Evolutionary conservation across 1,140 invertebrate species (phyloP).

Genomic region (Palaemon carinicauda): DNA sequence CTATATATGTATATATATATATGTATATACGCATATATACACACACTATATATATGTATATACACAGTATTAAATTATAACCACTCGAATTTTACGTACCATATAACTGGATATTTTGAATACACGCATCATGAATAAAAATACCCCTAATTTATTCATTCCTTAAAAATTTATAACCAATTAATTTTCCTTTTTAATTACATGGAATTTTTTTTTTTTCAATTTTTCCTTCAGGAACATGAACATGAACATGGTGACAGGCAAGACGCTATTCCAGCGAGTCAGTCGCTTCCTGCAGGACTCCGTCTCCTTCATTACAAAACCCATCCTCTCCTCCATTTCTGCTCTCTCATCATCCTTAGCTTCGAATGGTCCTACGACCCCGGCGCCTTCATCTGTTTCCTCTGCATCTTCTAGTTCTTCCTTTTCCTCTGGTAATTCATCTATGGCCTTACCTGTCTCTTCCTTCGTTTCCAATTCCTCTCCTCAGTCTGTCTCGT

Average conservation of each 20-base stretch:
- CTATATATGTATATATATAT: no score
- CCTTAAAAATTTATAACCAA: not conserved
- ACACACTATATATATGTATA: no score
- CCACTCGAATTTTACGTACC: no score
- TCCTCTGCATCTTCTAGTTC: not conserved
- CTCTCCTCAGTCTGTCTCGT: not conserved
- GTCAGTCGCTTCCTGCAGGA: constrained; percentile 3
- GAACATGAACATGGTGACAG: constrained; percentile 39
- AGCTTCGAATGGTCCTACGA: not conserved
- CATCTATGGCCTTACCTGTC: not conserved
- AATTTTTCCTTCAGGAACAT: constrained; percentile 8
- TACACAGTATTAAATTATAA: no score
- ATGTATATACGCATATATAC: no score
- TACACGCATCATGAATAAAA: no score
- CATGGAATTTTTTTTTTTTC: not conserved
- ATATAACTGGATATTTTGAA: no score
- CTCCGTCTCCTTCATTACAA: not conserved
- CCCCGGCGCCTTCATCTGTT: not conserved
- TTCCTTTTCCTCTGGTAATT: not conserved
- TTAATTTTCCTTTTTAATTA: not conserved
- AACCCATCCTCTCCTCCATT: not conserved
- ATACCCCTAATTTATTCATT: no score
- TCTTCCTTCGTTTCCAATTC: not conserved
- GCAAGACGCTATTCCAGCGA: not conserved
- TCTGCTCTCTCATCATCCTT: not conserved